A percentile compares a stretch with the other conserved stretches of the same genome.
phyloP scores from a whole-genome alignment of 1,140 invertebrate genomes.

The Bombus breviceps region DNA sequence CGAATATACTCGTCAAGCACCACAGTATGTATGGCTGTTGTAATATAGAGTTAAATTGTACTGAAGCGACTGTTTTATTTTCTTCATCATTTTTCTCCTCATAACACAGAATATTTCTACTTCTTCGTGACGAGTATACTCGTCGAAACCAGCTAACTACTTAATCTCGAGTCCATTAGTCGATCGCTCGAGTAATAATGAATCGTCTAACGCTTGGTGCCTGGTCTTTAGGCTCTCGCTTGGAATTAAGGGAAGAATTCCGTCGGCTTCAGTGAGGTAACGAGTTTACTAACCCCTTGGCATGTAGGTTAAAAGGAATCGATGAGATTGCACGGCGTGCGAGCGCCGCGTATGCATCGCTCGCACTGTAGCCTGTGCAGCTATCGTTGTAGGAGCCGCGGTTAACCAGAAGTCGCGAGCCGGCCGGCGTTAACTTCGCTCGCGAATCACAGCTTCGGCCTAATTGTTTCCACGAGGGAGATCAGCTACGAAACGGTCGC shows the following conservation, averaged over 20 bases:
- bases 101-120: too few relatives aligned
- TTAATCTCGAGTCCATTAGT: too few relatives aligned
- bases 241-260: slow-evolving; percentile 28
- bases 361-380: slow-evolving; percentile 27
- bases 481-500: not conserved
- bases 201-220: not conserved
- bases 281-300: slow-evolving; percentile 75
- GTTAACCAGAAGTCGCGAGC: slow-evolving; percentile 40
- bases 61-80: too few relatives aligned
- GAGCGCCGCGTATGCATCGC: slow-evolving; percentile 62
- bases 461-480: slow-evolving; percentile 31
- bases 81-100: too few relatives aligned
- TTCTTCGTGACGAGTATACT: too few relatives aligned
- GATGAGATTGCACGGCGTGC: slow-evolving; percentile 70
- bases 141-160: too few relatives aligned
- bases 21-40: too few relatives aligned
- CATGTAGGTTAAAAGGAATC: slow-evolving; percentile 74
- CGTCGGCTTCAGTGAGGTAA: slow-evolving; percentile 49
- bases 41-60: too few relatives aligned
- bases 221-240: not conserved
- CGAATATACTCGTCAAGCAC: too few relatives aligned
- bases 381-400: slow-evolving; percentile 37
- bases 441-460: slow-evolving; percentile 28
- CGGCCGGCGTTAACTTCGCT: slow-evolving; percentile 32
- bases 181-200: not conserved